These are phyloP conservation scores for Chaetorhynchus papuensis DNA, from an alignment of 2,113 vertebrate species.

Conservation along the genomic window DNA sequence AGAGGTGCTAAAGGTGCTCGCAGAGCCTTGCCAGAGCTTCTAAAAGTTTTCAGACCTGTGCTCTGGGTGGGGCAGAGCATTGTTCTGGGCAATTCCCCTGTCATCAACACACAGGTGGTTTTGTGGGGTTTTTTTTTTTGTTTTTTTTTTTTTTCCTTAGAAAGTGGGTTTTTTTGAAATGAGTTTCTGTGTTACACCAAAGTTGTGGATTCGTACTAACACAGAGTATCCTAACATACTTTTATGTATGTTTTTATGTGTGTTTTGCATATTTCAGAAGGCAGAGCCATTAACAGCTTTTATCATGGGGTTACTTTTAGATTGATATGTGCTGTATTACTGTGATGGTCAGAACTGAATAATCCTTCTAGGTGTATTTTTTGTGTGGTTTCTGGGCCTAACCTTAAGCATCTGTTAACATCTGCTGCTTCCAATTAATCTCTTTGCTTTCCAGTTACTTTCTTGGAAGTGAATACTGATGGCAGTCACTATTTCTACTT, in stretches of 20 bases:
- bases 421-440: background rate
- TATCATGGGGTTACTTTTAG: background rate
- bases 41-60: background rate
- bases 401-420: background rate
- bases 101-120: background rate
- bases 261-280: background rate
- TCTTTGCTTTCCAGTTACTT: background rate
- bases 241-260: background rate
- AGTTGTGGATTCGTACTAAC: background rate
- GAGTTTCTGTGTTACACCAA: fast-evolving
- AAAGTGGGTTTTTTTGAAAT: background rate
- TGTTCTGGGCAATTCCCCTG: background rate
- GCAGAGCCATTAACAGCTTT: conserved; percentile 8
- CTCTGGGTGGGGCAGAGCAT: background rate
- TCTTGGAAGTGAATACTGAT: background rate
- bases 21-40: background rate
- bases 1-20: background rate
- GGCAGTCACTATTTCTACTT: background rate
- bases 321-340: background rate
- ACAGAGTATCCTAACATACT: background rate
- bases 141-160: background rate
- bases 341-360: background rate
- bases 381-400: background rate
- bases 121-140: background rate
- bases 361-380: background rate